Percentiles rank a stretch among this genome's conserved stretches.
Conservation (phyloP, 2,888 invertebrate species). For the Lasioglossum lativentre region DNA sequence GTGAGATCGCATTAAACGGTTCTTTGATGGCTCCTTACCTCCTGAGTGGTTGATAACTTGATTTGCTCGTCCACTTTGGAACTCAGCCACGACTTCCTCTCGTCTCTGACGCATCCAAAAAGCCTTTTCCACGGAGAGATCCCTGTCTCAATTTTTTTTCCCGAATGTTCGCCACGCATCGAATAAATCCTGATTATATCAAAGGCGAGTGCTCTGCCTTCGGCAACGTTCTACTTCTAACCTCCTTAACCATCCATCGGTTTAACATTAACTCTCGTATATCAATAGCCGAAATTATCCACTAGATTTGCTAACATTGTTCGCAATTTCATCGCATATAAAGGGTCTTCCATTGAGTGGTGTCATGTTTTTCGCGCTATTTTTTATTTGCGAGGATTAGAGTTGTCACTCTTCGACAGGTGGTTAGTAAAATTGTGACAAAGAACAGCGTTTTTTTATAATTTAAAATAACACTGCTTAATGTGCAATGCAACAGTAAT, state of each 20-base stretch:
- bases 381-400: too few relatives aligned
- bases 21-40: conserved; percentile 78
- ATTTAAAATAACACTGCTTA: too few relatives aligned
- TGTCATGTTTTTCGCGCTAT: too few relatives aligned
- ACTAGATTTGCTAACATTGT: not conserved
- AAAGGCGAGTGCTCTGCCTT: not conserved
- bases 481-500: too few relatives aligned
- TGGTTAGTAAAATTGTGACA: too few relatives aligned
- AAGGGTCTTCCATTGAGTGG: too few relatives aligned
- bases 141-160: conserved; percentile 17
- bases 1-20: conserved; percentile 75
- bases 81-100: conserved; percentile 70
- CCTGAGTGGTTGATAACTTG: conserved; percentile 79
- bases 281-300: not conserved
- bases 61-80: conserved; percentile 77
- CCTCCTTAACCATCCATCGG: not conserved
- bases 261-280: not conserved
- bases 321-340: too few relatives aligned
- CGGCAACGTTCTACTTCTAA: not conserved
- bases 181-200: not conserved
- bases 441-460: too few relatives aligned
- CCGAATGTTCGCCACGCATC: not conserved
- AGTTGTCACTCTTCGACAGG: too few relatives aligned
- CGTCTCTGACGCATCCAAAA: conserved; percentile 22
- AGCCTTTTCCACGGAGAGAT: conserved; percentile 18